A percentile compares a stretch with the other conserved stretches of the same genome.
Conservation (phyloP, 2,888 invertebrate genomes). For the Eulithis testata region DNA sequence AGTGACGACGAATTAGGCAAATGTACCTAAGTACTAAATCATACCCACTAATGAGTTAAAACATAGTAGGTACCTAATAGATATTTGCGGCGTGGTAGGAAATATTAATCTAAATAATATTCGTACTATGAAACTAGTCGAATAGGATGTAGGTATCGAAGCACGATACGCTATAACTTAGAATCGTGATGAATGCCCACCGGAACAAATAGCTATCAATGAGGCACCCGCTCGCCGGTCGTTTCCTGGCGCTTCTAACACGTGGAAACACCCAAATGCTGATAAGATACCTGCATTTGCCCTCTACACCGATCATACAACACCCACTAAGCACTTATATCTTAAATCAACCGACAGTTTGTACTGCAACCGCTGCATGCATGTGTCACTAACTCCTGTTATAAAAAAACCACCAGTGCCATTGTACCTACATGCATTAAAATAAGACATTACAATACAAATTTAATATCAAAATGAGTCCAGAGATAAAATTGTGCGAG, state of each 20-base stretch:
- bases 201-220: slow-evolving; percentile 53
- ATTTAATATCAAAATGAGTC: slow-evolving; percentile 70
- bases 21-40: slow-evolving; percentile 2
- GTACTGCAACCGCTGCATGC: background rate
- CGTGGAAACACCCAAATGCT: slow-evolving; percentile 40
- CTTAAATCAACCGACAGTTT: slow-evolving; percentile 32
- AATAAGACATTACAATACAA: slow-evolving; percentile 74
- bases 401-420: slow-evolving; percentile 38
- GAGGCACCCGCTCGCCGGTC: slow-evolving; percentile 42
- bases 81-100: background rate
- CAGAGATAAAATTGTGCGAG: slow-evolving; percentile 75
- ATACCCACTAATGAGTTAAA: slow-evolving; percentile 2
- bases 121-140: slow-evolving; percentile 11
- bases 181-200: slow-evolving; percentile 47
- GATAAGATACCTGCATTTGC: slow-evolving; percentile 49
- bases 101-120: background rate
- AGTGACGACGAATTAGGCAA: slow-evolving; percentile 21
- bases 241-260: slow-evolving; percentile 41
- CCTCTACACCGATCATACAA: slow-evolving; percentile 33
- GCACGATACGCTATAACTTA: slow-evolving; percentile 25
- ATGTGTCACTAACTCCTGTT: slow-evolving; percentile 11
- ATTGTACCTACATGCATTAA: slow-evolving; percentile 56
- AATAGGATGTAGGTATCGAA: slow-evolving; percentile 12
- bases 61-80: background rate
- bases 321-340: slow-evolving; percentile 32